Evolutionary conservation across 2,797 vertebrate genomes (phyloP).

Genomic region (Clamator glandarius): DNA sequence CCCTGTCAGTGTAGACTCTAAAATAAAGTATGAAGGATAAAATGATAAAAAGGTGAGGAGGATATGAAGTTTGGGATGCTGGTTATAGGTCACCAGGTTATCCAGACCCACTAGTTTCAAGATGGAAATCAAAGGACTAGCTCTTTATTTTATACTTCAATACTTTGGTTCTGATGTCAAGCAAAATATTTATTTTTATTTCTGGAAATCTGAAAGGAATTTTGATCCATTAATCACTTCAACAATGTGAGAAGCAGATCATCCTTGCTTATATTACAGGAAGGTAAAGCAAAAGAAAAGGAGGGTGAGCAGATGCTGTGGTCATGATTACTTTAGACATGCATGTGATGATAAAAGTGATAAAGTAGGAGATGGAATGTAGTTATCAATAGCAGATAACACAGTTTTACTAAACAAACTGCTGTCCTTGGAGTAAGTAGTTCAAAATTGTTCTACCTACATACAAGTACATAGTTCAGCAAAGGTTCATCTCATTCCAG

Average conservation of each 20-base stretch:
- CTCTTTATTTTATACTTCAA: neutral
- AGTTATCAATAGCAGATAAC: neutral
- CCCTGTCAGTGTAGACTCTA: neutral
- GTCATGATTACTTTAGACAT: neutral
- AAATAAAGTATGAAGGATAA: neutral
- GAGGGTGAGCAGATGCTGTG: neutral
- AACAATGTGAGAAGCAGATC: neutral
- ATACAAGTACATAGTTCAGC: slow-evolving; percentile 2
- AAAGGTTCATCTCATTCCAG: neutral
- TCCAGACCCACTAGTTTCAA: neutral
- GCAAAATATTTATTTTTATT: neutral
- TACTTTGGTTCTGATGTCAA: neutral
- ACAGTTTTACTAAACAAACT: slow-evolving; percentile 1
- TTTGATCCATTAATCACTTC: neutral
- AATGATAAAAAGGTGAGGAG: neutral
- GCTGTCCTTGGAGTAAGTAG: neutral
- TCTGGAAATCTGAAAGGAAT: neutral
- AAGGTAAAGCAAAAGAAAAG: neutral
- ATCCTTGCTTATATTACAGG: neutral
- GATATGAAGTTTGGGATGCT: neutral
- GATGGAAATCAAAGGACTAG: neutral
- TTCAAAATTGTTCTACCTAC: neutral
- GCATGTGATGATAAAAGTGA: neutral
- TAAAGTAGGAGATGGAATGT: neutral
- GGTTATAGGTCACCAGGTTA: neutral